Percentiles rank a stretch among this genome's conserved stretches.
Evolutionary conservation across 2,888 invertebrate genomes (phyloP).

Genomic region (Leuctra nigra): DNA sequence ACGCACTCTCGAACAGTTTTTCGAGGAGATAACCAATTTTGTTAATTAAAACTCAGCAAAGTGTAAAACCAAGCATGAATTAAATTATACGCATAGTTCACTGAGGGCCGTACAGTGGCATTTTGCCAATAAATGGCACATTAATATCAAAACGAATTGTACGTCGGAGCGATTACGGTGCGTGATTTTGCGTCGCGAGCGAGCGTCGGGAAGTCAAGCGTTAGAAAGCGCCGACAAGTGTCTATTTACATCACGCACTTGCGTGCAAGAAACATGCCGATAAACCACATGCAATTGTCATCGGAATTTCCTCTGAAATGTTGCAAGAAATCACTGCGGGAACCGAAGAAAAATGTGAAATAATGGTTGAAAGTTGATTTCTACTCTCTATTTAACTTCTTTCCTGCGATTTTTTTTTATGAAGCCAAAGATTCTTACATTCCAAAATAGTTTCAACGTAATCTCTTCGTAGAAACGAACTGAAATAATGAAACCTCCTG

Average conservation of each 20-base stretch:
- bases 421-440: no score
- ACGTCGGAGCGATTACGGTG: not conserved
- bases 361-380: no score
- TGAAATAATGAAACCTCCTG: no score
- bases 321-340: no score
- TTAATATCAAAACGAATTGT: conserved; percentile 5
- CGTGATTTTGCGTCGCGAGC: not conserved
- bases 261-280: no score
- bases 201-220: not conserved
- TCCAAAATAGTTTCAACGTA: no score
- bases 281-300: no score
- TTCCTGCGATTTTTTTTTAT: no score
- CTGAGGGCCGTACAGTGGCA: not conserved
- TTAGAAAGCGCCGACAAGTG: not conserved
- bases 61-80: not conserved
- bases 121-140: conserved; percentile 2
- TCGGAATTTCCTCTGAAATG: no score
- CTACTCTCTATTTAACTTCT: no score
- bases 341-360: no score
- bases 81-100: not conserved
- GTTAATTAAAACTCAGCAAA: not conserved
- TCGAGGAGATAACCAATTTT: not conserved
- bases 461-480: no score
- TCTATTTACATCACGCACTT: not conserved
- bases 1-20: not conserved